Conservation (phyloP, 2,888 invertebrate genomes). For the Pilophorus perplexus region DNA sequence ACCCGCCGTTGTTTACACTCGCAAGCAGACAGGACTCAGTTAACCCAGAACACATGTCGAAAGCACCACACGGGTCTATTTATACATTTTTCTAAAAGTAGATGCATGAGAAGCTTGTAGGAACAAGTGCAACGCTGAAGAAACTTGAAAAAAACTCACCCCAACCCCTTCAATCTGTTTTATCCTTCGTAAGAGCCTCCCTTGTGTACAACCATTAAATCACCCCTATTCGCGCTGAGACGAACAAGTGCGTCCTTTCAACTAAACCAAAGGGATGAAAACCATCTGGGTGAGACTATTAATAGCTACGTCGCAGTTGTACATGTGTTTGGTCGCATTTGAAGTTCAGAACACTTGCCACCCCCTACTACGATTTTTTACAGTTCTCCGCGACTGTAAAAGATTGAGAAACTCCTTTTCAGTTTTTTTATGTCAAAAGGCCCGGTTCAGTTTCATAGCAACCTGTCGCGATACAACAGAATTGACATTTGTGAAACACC, state of each 20-base stretch:
- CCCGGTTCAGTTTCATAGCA: too few species aligned
- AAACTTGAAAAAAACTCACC: neutral
- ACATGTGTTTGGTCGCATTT: too few species aligned
- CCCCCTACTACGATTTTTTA: too few species aligned
- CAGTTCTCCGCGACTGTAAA: too few species aligned
- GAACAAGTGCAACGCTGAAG: slow-evolving; percentile 29
- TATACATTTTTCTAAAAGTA: slow-evolving; percentile 7
- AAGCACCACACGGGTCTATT: slow-evolving; percentile 18
- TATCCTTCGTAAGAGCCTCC: neutral
- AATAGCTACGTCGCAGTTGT: too few species aligned
- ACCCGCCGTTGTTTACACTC: slow-evolving; percentile 20
- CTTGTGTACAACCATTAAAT: neutral
- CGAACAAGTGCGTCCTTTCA: slow-evolving; percentile 25
- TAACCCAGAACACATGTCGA: slow-evolving; percentile 36
- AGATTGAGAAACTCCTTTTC: too few species aligned
- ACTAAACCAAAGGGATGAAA: slow-evolving; percentile 3
- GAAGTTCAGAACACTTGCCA: too few species aligned
- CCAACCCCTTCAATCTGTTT: neutral
- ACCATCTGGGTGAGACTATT: too few species aligned
- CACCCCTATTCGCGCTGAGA: slow-evolving; percentile 24
- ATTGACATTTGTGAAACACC: too few species aligned
- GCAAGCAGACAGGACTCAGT: slow-evolving; percentile 18
- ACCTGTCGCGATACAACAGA: too few species aligned
- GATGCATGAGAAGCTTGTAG: slow-evolving; percentile 26
- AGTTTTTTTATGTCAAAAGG: too few species aligned